Percentiles rank a stretch among this genome's conserved stretches.
phyloP scores from a whole-genome alignment of 2,888 invertebrate species.

The Eupithecia subumbrata region DNA sequence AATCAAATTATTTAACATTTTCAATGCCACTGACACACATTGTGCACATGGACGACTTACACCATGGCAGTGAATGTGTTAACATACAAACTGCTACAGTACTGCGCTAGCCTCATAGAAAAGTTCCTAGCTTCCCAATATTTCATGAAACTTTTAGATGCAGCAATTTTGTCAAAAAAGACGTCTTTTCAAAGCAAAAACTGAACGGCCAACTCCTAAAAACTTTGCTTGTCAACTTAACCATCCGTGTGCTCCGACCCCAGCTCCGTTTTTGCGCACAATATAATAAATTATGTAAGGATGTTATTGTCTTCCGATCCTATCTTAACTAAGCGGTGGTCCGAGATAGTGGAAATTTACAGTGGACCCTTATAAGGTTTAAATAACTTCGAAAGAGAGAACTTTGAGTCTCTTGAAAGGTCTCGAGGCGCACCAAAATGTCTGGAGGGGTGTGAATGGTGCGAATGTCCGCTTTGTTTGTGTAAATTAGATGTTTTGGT shows the following conservation, averaged over 20 bases:
- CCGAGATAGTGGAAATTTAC: slow-evolving; percentile 63
- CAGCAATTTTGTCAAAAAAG: background rate
- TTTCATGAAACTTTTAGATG: too few relatives aligned
- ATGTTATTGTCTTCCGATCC: slow-evolving; percentile 74
- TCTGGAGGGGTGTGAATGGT: background rate
- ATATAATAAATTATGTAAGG: slow-evolving; percentile 76
- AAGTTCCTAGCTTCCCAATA: background rate
- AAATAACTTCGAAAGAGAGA: slow-evolving; percentile 35
- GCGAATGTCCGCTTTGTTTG: background rate
- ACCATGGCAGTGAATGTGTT: too few relatives aligned
- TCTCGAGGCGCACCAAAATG: background rate
- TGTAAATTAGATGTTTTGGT: background rate
- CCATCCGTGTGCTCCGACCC: slow-evolving; percentile 41
- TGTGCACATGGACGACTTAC: too few relatives aligned
- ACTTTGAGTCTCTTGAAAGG: background rate
- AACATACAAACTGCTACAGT: too few relatives aligned
- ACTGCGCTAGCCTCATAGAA: background rate
- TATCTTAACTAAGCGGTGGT: slow-evolving; percentile 68
- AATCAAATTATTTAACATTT: too few relatives aligned
- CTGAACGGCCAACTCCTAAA: background rate
- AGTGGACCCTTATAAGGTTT: slow-evolving; percentile 46
- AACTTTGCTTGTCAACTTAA: slow-evolving; percentile 14
- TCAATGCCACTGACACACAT: too few relatives aligned
- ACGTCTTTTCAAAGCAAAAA: background rate
- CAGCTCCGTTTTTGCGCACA: slow-evolving; percentile 65